These are phyloP conservation scores for Pseudachorutes palmiensis DNA, from an alignment of 1,140 invertebrate genomes.

Conservation along the genomic window DNA sequence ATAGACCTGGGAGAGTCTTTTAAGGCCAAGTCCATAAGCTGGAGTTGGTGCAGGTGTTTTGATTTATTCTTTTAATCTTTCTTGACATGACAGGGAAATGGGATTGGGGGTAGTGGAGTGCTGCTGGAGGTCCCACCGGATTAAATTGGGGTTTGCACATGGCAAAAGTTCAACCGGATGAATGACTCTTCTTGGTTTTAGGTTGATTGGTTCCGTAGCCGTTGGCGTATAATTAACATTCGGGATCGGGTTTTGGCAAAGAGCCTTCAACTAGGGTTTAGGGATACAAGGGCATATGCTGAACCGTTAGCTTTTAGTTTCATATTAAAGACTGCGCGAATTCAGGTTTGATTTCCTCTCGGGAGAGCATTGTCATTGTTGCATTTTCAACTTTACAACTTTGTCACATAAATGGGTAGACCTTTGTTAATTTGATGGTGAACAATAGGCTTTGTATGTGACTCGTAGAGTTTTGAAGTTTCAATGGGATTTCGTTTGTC, in stretches of 20 bases:
- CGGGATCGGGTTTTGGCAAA: no score
- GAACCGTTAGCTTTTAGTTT: neutral
- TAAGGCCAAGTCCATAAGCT: neutral
- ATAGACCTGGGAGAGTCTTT: no score
- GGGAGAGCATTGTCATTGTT: neutral
- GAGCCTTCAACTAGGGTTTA: no score
- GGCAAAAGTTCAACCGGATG: no score
- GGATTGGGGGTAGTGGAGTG: constrained; percentile 1
- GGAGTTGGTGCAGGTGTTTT: constrained; percentile 5
- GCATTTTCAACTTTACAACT: neutral
- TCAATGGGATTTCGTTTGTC: neutral
- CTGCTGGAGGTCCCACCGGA: neutral
- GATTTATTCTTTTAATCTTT: constrained; percentile 14
- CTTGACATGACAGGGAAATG: constrained; percentile 12
- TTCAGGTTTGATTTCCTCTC: neutral
- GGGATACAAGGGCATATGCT: no score
- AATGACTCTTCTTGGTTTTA: no score
- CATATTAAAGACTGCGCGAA: no score
- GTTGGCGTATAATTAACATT: neutral
- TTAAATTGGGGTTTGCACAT: neutral
- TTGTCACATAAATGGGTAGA: constrained; percentile 1
- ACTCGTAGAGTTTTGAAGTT: neutral
- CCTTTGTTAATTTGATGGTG: neutral
- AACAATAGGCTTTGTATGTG: neutral
- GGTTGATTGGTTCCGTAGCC: neutral